These are phyloP conservation scores for Timema podura DNA, from an alignment of 2,888 invertebrate genomes.

Conservation along the genomic window DNA sequence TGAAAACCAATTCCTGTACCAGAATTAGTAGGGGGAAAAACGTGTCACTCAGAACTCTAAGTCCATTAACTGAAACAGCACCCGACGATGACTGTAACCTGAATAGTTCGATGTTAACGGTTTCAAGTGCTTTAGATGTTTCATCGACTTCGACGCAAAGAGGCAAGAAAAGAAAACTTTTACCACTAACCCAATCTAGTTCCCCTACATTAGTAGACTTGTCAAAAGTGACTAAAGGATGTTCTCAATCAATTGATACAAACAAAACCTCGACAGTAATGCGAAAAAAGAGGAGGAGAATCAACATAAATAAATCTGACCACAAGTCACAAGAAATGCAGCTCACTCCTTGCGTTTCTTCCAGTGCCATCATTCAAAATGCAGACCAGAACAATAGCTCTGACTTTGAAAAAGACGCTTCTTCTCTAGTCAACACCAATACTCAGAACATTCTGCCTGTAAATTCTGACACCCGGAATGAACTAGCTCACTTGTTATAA, in stretches of 20 bases:
- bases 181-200: slow-evolving; percentile 1
- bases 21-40: too few species aligned
- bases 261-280: background rate
- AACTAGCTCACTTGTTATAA: too few species aligned
- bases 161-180: slow-evolving; percentile 17
- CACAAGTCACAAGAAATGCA: slow-evolving; percentile 14
- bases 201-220: slow-evolving; percentile 7
- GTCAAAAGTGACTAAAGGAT: background rate
- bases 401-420: background rate
- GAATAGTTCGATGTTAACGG: too few species aligned
- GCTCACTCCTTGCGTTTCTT: slow-evolving; percentile 3
- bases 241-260: background rate
- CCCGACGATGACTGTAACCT: too few species aligned
- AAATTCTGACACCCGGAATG: too few species aligned
- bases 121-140: too few species aligned
- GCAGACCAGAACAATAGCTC: background rate
- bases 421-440: too few species aligned
- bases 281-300: slow-evolving; percentile 11
- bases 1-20: too few species aligned
- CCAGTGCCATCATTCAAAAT: background rate
- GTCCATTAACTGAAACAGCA: too few species aligned
- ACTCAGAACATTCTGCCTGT: too few species aligned
- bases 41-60: too few species aligned
- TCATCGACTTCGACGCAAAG: background rate
- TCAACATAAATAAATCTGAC: background rate